Evolutionary conservation across 2,113 vertebrate species (phyloP).

Genomic region (Neolamprologus sp.): DNA sequence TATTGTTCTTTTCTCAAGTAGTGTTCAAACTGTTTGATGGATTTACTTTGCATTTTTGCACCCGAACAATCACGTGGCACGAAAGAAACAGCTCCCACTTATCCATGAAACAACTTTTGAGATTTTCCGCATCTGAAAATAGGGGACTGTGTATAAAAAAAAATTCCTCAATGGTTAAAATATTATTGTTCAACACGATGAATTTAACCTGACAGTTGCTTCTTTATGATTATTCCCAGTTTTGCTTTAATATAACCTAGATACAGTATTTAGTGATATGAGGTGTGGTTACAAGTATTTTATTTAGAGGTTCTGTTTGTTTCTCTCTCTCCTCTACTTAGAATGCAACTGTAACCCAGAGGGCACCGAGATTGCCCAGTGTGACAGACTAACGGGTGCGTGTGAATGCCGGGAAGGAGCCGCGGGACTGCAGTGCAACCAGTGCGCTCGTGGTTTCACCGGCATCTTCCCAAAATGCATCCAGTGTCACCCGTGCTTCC

Average conservation of each 20-base stretch:
- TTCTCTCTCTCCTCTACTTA: constrained; percentile 7
- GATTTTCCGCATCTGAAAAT: neutral
- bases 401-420: constrained; percentile 74
- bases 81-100: neutral
- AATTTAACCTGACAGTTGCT: neutral
- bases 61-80: neutral
- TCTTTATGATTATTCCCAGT: neutral
- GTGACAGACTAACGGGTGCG: constrained; percentile 65
- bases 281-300: neutral
- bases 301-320: neutral
- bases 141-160: neutral
- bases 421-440: constrained; percentile 64
- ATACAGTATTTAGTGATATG: neutral
- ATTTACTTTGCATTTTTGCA: neutral
- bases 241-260: neutral
- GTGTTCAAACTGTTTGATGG: neutral
- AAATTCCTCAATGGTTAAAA: neutral
- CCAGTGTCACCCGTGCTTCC: constrained; percentile 81
- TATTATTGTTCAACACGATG: neutral
- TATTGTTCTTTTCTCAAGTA: neutral
- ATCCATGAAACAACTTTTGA: neutral
- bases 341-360: constrained; percentile 75
- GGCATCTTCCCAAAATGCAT: constrained; percentile 75
- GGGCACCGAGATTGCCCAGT: constrained; percentile 73
- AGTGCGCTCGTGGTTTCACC: constrained; percentile 75